A percentile compares a stretch with the other conserved stretches of the same genome.
Evolutionary conservation across 2,113 vertebrate genomes (phyloP).

Genomic region (Gambusia holbrooki): DNA sequence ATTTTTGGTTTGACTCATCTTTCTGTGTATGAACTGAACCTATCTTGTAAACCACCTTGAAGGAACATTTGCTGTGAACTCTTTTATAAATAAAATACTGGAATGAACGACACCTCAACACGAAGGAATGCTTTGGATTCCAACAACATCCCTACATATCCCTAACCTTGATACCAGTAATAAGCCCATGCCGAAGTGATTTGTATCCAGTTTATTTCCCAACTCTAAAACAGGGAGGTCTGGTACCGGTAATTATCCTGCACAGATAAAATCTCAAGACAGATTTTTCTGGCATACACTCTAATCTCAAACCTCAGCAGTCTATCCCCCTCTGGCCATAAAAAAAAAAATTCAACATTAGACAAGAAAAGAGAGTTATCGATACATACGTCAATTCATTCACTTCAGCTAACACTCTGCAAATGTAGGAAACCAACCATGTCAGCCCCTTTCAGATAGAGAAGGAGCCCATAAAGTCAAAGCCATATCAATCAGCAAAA

Average conservation of each 20-base stretch:
- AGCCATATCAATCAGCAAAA: constrained; percentile 73
- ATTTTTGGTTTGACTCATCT: neutral
- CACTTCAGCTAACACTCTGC: constrained; percentile 50
- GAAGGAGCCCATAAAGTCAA: constrained; percentile 71
- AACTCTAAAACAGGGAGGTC: neutral
- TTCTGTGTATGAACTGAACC: neutral
- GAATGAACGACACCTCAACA: neutral
- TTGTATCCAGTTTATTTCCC: constrained; percentile 8
- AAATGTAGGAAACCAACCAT: constrained; percentile 64
- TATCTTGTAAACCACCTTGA: neutral
- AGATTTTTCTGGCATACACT: constrained; percentile 19
- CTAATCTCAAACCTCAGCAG: constrained; percentile 44
- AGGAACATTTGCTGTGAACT: neutral
- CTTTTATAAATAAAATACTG: neutral
- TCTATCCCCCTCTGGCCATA: constrained; percentile 26
- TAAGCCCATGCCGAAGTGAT: constrained; percentile 1
- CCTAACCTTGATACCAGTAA: neutral
- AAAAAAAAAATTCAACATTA: constrained; percentile 48
- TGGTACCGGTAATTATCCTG: constrained; percentile 24
- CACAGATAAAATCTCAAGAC: constrained; percentile 16
- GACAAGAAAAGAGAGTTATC: constrained; percentile 65
- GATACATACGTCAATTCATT: constrained; percentile 64
- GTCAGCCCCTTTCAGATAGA: constrained; percentile 64
- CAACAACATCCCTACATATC: neutral
- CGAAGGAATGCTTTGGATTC: neutral